Base-by-base conservation (phyloP, 35 echinoderm and acorn worm species). In the Ophiothrix spiculata region DNA sequence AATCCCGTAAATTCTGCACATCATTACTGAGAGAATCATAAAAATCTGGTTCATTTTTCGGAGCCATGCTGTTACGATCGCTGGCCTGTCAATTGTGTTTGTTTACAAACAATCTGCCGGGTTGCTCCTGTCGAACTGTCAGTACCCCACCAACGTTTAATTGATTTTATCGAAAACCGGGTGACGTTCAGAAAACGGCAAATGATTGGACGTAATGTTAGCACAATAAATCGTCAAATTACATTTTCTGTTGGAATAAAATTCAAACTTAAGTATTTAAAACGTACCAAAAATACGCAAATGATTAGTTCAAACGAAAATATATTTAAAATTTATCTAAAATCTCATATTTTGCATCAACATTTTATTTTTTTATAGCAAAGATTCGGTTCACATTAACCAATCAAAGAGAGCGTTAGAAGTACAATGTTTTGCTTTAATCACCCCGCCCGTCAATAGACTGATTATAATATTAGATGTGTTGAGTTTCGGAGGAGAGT, bases 11-110 rank as follows among this genome's bases (percentile, higher is more conserved):
- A 36, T 87, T 87, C 63, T 79, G n/a, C 25, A 78, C 85, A 19
- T 87, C 40, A 31, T 87, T 39, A 10, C 28, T 77, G 25, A 87
- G 76, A 14, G 42, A 32, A 56, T 87, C 85, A 41, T 87, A 87
- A 40, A 87, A 64, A 79, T 56, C 38, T 69, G 60, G 60, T 33
- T 87, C 33, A 14, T 79, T 19, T 6, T 79, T 33, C 23, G 76
- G 21, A 31, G 85, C 85, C 85, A 87, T 87, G 32, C 40, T 86
- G 45, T 31, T 83, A 56, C 25, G 17, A 1, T 39, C 0, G 10
- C 23, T n/a, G 6, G n/a, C n/a, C n/a, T n/a, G n/a, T n/a, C n/a
- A n/a, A n/a, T n/a, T n/a, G n/a, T n/a, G 60, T 69, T 69, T 69
- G 60, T 69, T 69, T 69, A 69, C 60, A 69, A 69, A 69, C 60